Evolutionary conservation across 2,888 invertebrate genomes (phyloP).

Genomic region (Lapara coniferarum): DNA sequence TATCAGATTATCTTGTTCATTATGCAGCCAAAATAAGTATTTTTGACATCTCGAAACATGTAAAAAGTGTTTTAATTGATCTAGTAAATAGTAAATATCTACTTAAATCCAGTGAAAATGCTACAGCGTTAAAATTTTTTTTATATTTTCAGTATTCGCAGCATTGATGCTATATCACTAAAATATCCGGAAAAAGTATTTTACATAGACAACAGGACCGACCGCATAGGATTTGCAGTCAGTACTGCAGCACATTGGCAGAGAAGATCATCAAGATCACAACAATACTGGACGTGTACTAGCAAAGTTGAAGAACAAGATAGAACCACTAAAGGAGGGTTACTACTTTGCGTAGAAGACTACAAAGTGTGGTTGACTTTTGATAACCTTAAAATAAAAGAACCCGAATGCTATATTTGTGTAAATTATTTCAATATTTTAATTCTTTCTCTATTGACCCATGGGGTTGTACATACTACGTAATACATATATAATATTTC

Average conservation of each 20-base stretch:
- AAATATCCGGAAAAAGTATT: conserved; percentile 47
- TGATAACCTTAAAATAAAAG: conserved; percentile 62
- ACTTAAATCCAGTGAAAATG: neutral
- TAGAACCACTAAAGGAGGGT: conserved; percentile 42
- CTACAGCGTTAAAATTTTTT: neutral
- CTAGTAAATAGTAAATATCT: neutral
- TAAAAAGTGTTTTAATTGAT: too few species aligned
- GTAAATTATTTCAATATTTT: neutral
- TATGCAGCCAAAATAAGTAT: too few species aligned
- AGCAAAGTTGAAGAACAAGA: conserved; percentile 50
- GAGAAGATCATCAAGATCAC: conserved; percentile 37
- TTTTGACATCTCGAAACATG: too few species aligned
- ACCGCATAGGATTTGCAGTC: conserved; percentile 58
- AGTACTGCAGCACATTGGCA: conserved; percentile 63
- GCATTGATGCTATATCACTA: conserved; percentile 59
- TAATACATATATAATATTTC: too few species aligned
- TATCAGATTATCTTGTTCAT: too few species aligned
- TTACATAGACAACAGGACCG: conserved; percentile 53
- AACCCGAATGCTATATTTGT: conserved; percentile 53
- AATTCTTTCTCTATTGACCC: too few species aligned
- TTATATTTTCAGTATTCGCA: conserved; percentile 57
- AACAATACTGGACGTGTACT: conserved; percentile 60
- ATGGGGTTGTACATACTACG: too few species aligned
- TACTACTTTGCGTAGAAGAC: conserved; percentile 54
- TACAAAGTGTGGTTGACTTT: conserved; percentile 60